phyloP scores from a whole-genome alignment of 2,888 invertebrate species.

The Cyrtodaria siliqua region DNA sequence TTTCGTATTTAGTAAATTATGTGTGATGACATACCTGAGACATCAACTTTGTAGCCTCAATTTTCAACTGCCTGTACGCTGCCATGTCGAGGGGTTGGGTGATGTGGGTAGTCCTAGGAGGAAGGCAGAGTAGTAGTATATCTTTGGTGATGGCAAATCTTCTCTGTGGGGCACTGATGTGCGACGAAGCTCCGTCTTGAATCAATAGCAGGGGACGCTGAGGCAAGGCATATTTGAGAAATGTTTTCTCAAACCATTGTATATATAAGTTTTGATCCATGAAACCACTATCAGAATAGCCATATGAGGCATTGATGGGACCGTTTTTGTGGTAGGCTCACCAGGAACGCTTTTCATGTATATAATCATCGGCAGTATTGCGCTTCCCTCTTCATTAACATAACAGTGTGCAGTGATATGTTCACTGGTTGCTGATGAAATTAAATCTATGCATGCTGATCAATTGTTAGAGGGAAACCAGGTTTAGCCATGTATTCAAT shows the following conservation, averaged over 20 bases:
- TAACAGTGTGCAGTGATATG: conserved; percentile 49
- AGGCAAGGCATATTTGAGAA: conserved; percentile 4
- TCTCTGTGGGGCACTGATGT: conserved; percentile 27
- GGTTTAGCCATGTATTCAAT: conserved; percentile 34
- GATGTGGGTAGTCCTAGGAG: conserved; percentile 22
- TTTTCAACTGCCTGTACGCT: conserved; percentile 7
- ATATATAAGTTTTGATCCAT: conserved; percentile 42
- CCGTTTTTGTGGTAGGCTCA: conserved; percentile 32
- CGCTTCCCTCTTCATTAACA: conserved; percentile 26
- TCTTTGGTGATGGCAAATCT: conserved; percentile 37
- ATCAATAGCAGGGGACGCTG: conserved; percentile 28
- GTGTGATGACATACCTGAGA: too few relatives aligned
- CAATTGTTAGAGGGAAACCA: conserved; percentile 37
- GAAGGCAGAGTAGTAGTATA: conserved; percentile 39
- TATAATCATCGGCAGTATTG: conserved; percentile 42
- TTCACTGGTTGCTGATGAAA: conserved; percentile 31
- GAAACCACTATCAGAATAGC: conserved; percentile 17
- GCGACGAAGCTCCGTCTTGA: conserved; percentile 51
- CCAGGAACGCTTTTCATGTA: conserved; percentile 20
- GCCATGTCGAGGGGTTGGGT: conserved; percentile 20
- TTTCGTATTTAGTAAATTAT: too few relatives aligned
- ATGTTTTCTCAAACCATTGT: conserved; percentile 43
- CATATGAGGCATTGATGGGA: conserved; percentile 19
- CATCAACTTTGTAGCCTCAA: conserved; percentile 10
- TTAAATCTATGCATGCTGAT: conserved; percentile 30